These are phyloP conservation scores for Gorsachius magnificus DNA, from an alignment of 2,797 vertebrate genomes.

Conservation along the genomic window DNA sequence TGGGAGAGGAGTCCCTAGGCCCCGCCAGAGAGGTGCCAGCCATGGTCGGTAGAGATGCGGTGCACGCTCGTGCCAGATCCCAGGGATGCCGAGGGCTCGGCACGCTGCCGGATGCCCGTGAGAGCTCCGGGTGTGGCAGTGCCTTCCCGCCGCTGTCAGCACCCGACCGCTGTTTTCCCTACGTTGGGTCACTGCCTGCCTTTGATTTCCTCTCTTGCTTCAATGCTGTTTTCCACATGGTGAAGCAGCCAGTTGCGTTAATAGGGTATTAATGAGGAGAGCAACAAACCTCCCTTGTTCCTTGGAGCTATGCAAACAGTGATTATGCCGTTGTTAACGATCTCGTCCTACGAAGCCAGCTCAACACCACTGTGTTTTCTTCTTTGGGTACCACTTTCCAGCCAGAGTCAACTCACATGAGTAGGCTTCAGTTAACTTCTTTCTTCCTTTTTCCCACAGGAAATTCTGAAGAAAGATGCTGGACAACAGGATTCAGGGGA, in stretches of 20 bases:
- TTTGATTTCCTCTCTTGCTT: neutral
- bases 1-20: neutral
- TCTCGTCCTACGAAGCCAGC: neutral
- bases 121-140: rapidly evolving
- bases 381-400: neutral
- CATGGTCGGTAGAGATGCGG: rapidly evolving
- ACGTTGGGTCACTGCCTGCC: rapidly evolving
- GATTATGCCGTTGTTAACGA: neutral
- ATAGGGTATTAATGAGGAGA: neutral
- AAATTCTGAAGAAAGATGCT: neutral
- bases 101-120: rapidly evolving
- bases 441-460: neutral
- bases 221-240: neutral
- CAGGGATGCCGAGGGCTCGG: neutral
- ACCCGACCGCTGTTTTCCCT: rapidly evolving
- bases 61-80: rapidly evolving
- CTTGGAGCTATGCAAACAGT: neutral
- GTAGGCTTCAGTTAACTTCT: neutral
- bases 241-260: neutral
- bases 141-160: rapidly evolving
- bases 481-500: rapidly evolving
- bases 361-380: neutral
- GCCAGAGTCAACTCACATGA: neutral
- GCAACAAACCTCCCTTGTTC: neutral
- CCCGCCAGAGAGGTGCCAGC: neutral